Conservation (phyloP, 1,140 invertebrate genomes). For the Drosophila chauvacae region DNA sequence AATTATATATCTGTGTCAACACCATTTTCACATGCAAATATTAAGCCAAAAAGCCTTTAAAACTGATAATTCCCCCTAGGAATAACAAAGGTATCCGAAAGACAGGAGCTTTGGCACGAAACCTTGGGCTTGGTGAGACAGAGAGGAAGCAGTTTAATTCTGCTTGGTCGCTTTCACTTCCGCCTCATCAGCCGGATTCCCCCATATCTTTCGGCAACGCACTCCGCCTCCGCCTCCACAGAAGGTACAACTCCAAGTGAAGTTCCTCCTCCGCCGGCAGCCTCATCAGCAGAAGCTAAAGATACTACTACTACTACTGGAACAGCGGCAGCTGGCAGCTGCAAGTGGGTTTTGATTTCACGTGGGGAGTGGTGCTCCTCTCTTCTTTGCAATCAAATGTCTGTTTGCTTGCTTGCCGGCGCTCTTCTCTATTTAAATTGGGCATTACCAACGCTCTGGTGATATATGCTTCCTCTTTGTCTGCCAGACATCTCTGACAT, state of each 20-base stretch:
- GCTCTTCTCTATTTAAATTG: conserved; percentile 56
- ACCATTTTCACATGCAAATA: background rate
- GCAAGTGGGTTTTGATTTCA: conserved; percentile 57
- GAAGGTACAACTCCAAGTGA: conserved; percentile 23
- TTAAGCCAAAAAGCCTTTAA: background rate
- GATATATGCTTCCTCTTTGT: conserved; percentile 49
- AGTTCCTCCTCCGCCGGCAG: conserved; percentile 26
- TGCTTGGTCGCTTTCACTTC: conserved; percentile 76
- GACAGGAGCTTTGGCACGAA: conserved; percentile 25
- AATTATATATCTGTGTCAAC: background rate
- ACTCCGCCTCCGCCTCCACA: conserved; percentile 16
- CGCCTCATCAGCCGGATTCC: conserved; percentile 73
- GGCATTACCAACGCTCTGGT: conserved; percentile 53
- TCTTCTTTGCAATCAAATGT: conserved; percentile 45
- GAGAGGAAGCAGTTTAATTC: conserved; percentile 72
- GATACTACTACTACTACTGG: conserved; percentile 4
- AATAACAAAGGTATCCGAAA: conserved; percentile 6
- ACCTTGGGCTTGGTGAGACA: conserved; percentile 6
- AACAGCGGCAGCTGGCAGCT: conserved; percentile 40
- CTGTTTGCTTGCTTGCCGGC: conserved; percentile 30
- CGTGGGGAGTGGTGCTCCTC: conserved; percentile 24
- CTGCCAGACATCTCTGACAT: conserved; percentile 28
- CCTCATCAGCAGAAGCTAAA: conserved; percentile 39
- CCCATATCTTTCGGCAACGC: conserved; percentile 46
- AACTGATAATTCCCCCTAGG: background rate